A percentile compares a stretch with the other conserved stretches of the same genome.
phyloP scores from a whole-genome alignment of 2,797 vertebrate species.

The Enteromius argenteus region DNA sequence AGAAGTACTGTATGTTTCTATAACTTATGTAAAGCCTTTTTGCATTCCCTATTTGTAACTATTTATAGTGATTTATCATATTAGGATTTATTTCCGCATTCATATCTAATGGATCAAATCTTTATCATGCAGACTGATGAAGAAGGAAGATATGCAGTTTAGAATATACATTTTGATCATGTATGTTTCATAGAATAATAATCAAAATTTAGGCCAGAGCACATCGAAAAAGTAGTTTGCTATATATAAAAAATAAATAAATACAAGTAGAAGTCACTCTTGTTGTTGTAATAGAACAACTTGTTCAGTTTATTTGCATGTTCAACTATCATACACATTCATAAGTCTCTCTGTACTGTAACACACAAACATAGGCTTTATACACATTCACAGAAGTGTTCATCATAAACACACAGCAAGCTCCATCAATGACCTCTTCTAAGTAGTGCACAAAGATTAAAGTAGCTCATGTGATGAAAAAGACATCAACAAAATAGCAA shows the following conservation, averaged over 20 bases:
- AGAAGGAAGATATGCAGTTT: no score
- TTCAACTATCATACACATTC: constrained; percentile 90
- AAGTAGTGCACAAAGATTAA: constrained; percentile 57
- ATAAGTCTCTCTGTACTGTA: constrained; percentile 89
- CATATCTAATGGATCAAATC: not conserved
- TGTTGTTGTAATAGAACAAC: constrained; percentile 70
- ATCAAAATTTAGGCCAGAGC: not conserved
- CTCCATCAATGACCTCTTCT: constrained; percentile 29
- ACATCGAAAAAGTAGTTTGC: not conserved
- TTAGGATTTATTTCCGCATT: not conserved
- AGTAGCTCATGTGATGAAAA: constrained; percentile 46
- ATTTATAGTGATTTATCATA: not conserved
- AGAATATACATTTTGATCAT: not conserved
- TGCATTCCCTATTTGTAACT: not conserved
- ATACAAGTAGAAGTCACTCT: not conserved
- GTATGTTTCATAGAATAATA: not conserved
- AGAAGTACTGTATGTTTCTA: not conserved
- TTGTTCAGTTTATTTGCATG: constrained; percentile 83
- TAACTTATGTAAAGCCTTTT: not conserved
- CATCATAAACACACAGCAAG: constrained; percentile 71
- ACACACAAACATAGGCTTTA: constrained; percentile 83
- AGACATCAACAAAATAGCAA: constrained; percentile 3
- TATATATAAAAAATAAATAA: constrained; percentile 27
- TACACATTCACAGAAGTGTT: constrained; percentile 82
- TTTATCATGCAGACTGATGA: not conserved